These are phyloP conservation scores for Boulengeromyrus knoepffleri DNA, from an alignment of 2,113 vertebrate genomes.

Conservation along the genomic window DNA sequence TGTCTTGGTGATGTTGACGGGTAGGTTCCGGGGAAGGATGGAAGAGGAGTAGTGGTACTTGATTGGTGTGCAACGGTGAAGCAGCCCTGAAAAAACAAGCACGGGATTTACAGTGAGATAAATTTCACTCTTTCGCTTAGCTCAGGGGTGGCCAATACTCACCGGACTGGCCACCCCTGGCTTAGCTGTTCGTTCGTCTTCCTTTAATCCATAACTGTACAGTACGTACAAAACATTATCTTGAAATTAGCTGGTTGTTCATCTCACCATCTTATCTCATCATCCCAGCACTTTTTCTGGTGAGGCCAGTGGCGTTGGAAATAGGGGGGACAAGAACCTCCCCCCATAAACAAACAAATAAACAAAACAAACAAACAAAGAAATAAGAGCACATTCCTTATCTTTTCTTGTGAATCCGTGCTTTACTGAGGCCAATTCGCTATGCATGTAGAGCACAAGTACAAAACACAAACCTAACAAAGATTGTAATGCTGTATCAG, in stretches of 20 bases:
- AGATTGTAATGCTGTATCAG: background rate
- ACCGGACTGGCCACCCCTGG: no score
- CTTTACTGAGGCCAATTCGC: no score
- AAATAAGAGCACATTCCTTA: no score
- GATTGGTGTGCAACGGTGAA: slow-evolving; percentile 77
- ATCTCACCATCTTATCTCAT: background rate
- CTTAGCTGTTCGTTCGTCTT: background rate
- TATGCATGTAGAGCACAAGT: no score
- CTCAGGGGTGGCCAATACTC: background rate
- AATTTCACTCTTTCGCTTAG: background rate
- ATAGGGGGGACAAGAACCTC: no score
- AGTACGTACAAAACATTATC: background rate
- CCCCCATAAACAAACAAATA: no score
- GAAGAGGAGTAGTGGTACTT: slow-evolving; percentile 90
- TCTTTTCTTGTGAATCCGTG: no score
- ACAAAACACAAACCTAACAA: no score
- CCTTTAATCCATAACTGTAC: background rate
- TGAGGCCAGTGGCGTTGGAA: no score
- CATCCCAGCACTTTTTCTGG: background rate
- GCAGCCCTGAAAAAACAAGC: slow-evolving; percentile 57
- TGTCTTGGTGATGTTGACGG: slow-evolving; percentile 79
- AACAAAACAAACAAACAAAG: no score
- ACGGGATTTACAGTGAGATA: background rate
- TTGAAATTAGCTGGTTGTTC: background rate
- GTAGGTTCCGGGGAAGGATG: slow-evolving; percentile 74